Evolutionary conservation across 2,888 invertebrate species (phyloP), one percentile per base, ranked within the genome.

Genomic region (Stomorhina lunata): DNA sequence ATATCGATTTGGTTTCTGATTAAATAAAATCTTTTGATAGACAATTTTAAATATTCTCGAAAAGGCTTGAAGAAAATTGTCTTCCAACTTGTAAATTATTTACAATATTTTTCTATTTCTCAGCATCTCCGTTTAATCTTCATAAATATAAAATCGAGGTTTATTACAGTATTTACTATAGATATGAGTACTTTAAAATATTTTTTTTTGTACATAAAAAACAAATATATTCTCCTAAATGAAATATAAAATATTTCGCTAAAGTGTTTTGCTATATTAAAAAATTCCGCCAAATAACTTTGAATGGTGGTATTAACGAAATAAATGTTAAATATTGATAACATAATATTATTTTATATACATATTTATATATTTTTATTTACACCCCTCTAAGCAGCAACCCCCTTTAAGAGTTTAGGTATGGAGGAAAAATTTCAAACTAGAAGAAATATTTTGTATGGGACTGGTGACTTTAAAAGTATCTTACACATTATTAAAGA

Each of bases 251-350:
- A 32, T 53, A 61, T 57, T 65, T 59, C 27, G 10, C 17, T 68
- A 37, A 79, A 80, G n/a, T 20, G 34, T 53, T 48, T 50, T 66
- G 1, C 12, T 40, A 17, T 68, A 55, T 43, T 50, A 80, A 66
- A n/a, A 80, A 53, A 61, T 72, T 34, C 25, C 71, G 20, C 45
- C 57, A 45, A 57, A 75, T 65, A 63, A 65, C 68, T 75, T 63
- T 53, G 37, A 75, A 63, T 80, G 45, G 10, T 32, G 7, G 22
- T 34, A 65, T 55, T 34, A 45, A 65, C 34, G 20, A 37, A 50
- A 80, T 68, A 73, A 73, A 73, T 63, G 20, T 50, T 20, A 50
- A 69, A 69, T 61, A 59, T 53, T 63, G 20, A 68, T 80, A 72
- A 43, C 15, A 53, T 50, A 72, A 72, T 50, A 79, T 59, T 50